Evolutionary conservation across 2,888 invertebrate species (phyloP).

Genomic region (Antheraea yamamai): DNA sequence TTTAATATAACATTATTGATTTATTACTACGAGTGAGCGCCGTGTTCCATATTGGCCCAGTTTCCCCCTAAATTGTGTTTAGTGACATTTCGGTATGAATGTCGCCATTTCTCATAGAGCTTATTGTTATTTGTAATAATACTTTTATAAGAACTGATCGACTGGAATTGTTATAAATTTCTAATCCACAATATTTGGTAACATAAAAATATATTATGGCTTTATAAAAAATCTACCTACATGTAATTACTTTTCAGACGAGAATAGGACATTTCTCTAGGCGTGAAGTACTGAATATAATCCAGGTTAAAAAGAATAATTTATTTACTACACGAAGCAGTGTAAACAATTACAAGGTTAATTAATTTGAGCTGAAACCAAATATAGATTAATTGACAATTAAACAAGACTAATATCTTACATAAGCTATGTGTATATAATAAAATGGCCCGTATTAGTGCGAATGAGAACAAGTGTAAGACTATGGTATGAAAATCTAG

Average conservation of each 20-base stretch:
- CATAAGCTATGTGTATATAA: background rate
- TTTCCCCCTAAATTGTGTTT: conserved; percentile 52
- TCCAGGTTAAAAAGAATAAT: background rate
- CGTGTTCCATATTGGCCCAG: conserved; percentile 49
- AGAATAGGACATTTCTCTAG: background rate
- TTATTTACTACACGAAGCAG: background rate
- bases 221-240: background rate
- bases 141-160: conserved; percentile 4
- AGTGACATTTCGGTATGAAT: conserved; percentile 52
- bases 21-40: conserved; percentile 56
- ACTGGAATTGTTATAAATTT: conserved; percentile 8
- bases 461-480: background rate
- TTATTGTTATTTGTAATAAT: conserved; percentile 37
- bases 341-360: background rate
- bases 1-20: conserved; percentile 77
- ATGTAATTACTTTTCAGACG: background rate
- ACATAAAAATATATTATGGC: background rate
- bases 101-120: conserved; percentile 46
- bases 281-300: background rate
- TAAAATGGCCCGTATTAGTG: background rate
- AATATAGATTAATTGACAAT: background rate
- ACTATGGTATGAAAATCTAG: background rate
- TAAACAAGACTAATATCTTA: background rate
- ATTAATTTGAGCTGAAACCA: background rate
- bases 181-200: background rate